Base-by-base conservation (phyloP, 2,888 invertebrate species). In the Andricus curvator region DNA sequence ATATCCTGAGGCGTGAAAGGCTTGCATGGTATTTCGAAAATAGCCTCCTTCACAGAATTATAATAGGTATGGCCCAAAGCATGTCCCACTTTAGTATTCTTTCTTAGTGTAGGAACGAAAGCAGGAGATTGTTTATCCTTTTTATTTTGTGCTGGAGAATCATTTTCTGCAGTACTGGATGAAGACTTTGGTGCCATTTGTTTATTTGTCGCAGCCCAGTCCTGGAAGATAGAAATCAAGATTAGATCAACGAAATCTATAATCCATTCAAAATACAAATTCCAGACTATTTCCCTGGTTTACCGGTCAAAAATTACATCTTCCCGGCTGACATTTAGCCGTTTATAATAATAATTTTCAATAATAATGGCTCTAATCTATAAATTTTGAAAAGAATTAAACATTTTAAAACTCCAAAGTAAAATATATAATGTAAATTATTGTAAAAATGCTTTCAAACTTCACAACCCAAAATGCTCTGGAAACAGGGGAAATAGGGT, bases 51-150 rank as follows among this genome's bases (percentile, higher is more conserved):
- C 15, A 92, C 77, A 65, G 89, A 87, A 60, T 82, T 77, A 33
- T 86, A 87, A 85, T 91, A 92, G 11, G 87, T 83, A 5, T 77
- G 62, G 44, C 90, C 90, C 88, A 88, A 87, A 84, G 85, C 85
- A 6, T 84, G 80, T 64, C 88, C 87, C 29, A 86, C 44, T 79
- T 85, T 90, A 22, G 84, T 85, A 83, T 87, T 90, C 37, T 85
- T 90, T 33, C 87, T 84, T 41, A 92, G 80, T 77, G 83, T 90
- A 68, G 91, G 91, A 66, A 83, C 11, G 44, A 82, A 80, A 64
- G 6, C 22, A n/a, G 22, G 20, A 48, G 22, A 4, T 64, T 25
- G 9, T 67, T 67, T 68, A 56, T 78, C n/a, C n/a, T 66, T 41
- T 48, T 74, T 29, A 33, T 44, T 74, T 41, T 80, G 33, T 15